Conservation (phyloP, 1,140 invertebrate genomes). For the Zaprionus taronus region DNA sequence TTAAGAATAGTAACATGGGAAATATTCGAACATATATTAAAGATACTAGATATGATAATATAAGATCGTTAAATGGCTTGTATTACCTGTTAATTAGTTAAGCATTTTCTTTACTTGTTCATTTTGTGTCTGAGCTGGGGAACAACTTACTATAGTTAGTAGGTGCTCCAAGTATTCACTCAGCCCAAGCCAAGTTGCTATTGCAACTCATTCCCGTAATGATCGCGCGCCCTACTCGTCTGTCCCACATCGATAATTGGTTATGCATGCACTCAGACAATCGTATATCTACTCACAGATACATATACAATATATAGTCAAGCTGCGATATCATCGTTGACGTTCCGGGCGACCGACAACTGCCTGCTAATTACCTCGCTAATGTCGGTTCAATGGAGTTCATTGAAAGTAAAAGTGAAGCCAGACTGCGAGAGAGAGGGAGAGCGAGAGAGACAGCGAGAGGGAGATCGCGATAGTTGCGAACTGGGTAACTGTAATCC, state of each 20-base stretch:
- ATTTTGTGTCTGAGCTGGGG: background rate
- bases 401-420: slow-evolving; percentile 79
- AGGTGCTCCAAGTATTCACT: slow-evolving; percentile 9
- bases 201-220: slow-evolving; percentile 52
- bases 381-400: slow-evolving; percentile 81
- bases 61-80: no score
- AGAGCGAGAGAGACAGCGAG: no score
- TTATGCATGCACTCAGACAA: slow-evolving; percentile 56
- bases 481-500: slow-evolving; percentile 12
- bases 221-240: slow-evolving; percentile 25
- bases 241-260: slow-evolving; percentile 18
- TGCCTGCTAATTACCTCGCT: slow-evolving; percentile 76
- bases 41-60: no score
- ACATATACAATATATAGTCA: slow-evolving; percentile 35
- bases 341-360: slow-evolving; percentile 72
- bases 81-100: no score
- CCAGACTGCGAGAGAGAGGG: slow-evolving; percentile 24
- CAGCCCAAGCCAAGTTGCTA: background rate
- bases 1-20: no score
- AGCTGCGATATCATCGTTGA: slow-evolving; percentile 53
- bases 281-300: background rate
- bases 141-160: background rate
- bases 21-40: no score
- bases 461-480: background rate
- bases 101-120: background rate